Percentiles rank a stretch among this genome's conserved stretches.
Evolutionary conservation across 37 sponge, comb jelly and placozoan genomes (phyloP).

Genomic region (Eunapius fragilis): DNA sequence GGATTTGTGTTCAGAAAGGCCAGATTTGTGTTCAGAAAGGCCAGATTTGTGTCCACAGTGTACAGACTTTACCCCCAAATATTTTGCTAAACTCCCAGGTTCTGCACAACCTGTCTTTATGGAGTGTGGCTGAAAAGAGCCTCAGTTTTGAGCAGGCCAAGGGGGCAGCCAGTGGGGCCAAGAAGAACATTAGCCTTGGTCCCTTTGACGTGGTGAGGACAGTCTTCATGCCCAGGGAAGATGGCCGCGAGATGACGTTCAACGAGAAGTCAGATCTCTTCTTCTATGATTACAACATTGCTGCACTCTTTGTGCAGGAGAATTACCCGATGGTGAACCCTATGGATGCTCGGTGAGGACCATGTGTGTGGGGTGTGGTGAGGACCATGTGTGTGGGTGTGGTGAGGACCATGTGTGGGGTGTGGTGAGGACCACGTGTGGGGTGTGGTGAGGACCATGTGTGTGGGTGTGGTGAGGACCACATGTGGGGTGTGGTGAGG

Average conservation of each 20-base stretch:
- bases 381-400: background rate
- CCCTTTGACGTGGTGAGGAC: constrained; percentile 89
- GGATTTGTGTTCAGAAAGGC: no score
- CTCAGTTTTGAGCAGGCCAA: constrained; percentile 66
- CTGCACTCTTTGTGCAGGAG: constrained; percentile 97
- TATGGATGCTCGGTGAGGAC: constrained; percentile 25
- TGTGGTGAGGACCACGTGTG: no score
- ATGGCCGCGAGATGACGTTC: constrained; percentile 55
- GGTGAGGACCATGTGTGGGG: background rate
- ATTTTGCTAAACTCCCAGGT: constrained; percentile 28
- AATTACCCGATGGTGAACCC: constrained; percentile 82
- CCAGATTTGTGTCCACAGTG: no score
- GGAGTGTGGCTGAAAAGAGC: constrained; percentile 68
- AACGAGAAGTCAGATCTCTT: constrained; percentile 88
- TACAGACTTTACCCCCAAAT: no score
- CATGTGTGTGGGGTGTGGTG: background rate
- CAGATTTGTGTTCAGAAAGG: no score
- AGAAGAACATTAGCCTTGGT: constrained; percentile 71
- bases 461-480: background rate
- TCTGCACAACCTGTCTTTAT: constrained; percentile 87
- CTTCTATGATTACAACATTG: constrained; percentile 92
- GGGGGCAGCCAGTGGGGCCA: constrained; percentile 49
- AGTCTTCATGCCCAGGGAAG: constrained; percentile 69
- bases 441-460: background rate
- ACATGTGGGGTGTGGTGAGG: background rate